Evolutionary conservation across 2,797 vertebrate genomes (phyloP).

Genomic region (Sebastes cheni): DNA sequence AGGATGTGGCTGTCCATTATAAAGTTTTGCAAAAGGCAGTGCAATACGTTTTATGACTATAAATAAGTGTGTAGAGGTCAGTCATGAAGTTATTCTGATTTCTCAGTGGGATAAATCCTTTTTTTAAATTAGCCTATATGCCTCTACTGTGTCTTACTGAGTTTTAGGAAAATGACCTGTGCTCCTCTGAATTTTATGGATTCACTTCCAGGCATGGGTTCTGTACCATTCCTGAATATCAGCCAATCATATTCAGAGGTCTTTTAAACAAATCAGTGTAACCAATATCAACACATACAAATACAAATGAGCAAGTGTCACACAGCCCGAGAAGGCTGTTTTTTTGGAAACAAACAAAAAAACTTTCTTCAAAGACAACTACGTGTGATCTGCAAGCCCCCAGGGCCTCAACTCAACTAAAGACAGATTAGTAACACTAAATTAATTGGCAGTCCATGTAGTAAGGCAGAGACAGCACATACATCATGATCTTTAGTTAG

Average conservation of each 20-base stretch:
- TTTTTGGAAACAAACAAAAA: background rate
- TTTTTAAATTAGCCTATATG: slow-evolving; percentile 5
- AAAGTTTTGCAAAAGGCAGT: slow-evolving; percentile 47
- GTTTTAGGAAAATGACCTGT: slow-evolving; percentile 1
- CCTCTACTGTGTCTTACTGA: slow-evolving; percentile 5
- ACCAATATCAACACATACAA: slow-evolving; percentile 12
- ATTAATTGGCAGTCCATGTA: slow-evolving; percentile 44
- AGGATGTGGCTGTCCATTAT: slow-evolving; percentile 4
- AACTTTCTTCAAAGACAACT: background rate
- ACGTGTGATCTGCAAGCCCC: slow-evolving; percentile 16
- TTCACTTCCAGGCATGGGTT: background rate
- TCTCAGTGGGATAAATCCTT: background rate
- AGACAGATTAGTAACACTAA: slow-evolving; percentile 34
- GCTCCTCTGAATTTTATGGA: slow-evolving; percentile 14
- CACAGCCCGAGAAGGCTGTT: slow-evolving; percentile 1
- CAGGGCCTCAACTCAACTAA: slow-evolving; percentile 25
- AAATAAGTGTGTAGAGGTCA: background rate
- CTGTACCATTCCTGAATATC: background rate
- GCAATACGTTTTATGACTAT: slow-evolving; percentile 16
- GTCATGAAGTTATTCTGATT: slow-evolving; percentile 7
- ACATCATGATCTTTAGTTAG: slow-evolving; percentile 18
- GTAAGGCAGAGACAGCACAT: slow-evolving; percentile 60
- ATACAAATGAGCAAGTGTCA: slow-evolving; percentile 15
- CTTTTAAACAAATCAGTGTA: slow-evolving; percentile 16
- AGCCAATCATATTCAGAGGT: slow-evolving; percentile 15